Conservation (phyloP, 2,888 invertebrate genomes). For the Craniophora ligustri region DNA sequence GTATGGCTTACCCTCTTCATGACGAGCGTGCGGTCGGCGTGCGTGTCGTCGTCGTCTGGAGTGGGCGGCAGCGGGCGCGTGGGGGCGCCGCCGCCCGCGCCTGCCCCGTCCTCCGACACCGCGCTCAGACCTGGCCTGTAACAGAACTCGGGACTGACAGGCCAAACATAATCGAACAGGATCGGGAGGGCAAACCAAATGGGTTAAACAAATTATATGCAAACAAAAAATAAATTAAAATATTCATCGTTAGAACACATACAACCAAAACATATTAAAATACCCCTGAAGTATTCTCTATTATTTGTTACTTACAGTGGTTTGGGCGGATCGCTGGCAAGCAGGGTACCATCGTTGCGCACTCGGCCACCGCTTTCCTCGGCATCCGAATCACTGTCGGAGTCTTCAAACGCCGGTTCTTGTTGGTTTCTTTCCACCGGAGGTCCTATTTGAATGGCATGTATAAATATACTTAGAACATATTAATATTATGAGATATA, state of each 20-base stretch:
- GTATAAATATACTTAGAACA: no score
- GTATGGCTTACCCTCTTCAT: slow-evolving; percentile 94
- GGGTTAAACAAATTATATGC: slow-evolving; percentile 55
- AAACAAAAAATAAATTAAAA: slow-evolving; percentile 57
- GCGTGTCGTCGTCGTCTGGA: slow-evolving; percentile 95
- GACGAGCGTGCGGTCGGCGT: slow-evolving; percentile 96
- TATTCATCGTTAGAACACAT: slow-evolving; percentile 33
- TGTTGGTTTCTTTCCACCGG: slow-evolving; percentile 88
- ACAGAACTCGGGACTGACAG: slow-evolving; percentile 94
- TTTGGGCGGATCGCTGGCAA: slow-evolving; percentile 98
- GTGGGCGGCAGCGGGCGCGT: slow-evolving; percentile 98
- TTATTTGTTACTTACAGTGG: slow-evolving; percentile 93
- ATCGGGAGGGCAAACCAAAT: slow-evolving; percentile 55
- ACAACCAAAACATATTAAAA: neutral
- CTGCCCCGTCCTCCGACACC: slow-evolving; percentile 62
- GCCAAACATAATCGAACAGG: slow-evolving; percentile 67
- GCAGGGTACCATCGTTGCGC: slow-evolving; percentile 97
- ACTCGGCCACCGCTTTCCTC: slow-evolving; percentile 94
- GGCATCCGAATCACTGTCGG: slow-evolving; percentile 94
- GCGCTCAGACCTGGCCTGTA: slow-evolving; percentile 92
- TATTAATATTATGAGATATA: no score
- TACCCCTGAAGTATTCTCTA: neutral
- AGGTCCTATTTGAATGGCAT: slow-evolving; percentile 68
- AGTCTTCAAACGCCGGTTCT: slow-evolving; percentile 91
- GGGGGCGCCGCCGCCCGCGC: slow-evolving; percentile 92